Evolutionary conservation across 2,888 invertebrate species (phyloP), one percentile per base, ranked within the genome.

Genomic region (Oligia latruncula): DNA sequence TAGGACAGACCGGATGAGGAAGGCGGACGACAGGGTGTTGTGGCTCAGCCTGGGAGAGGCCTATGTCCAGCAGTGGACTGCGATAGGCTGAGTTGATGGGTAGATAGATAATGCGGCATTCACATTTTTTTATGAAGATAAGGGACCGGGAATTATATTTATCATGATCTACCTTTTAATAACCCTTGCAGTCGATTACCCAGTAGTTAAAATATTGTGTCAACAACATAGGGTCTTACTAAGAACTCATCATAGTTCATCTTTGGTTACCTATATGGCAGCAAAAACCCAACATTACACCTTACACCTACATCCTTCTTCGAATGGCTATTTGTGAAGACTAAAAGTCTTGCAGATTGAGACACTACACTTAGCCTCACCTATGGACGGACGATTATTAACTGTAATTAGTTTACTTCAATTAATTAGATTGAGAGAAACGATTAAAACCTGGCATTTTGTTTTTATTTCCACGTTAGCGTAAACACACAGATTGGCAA

Each of bases 271-370:
- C 11, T 58, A 49, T 43, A 17, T 4, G 29, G 55, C 4, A 8
- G 23, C 15, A 83, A 83, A 78, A 66, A 65, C 58, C 0, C 15
- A 46, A 66, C 72, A 77, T 77, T 74, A 20, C 35, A 15, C 15
- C 15, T 13, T 74, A 20, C n/a, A 17, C 15, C 17, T 13, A 72
- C 73, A 71, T 80, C 35, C 49, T 70, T 81, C 73, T 64, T 15
- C 35, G 49, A 71, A 55, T 40, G 29, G 40, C 23, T 67, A 71
- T 82, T 77, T 65, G 49, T 23, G 73, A 70, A 70, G 4, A 17
- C 35, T 73, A 58, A 49, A 74, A 52, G n/a, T n/a, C 46, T 52
- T 43, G 3, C 49, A 65, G 71, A 86, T 86, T 82, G 83, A 85
- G 73, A 77, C 76, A 76, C 78, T 77, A 73, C 52, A 67, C 20